phyloP scores from a whole-genome alignment of 1,140 invertebrate genomes.

The Homarus americanus region DNA sequence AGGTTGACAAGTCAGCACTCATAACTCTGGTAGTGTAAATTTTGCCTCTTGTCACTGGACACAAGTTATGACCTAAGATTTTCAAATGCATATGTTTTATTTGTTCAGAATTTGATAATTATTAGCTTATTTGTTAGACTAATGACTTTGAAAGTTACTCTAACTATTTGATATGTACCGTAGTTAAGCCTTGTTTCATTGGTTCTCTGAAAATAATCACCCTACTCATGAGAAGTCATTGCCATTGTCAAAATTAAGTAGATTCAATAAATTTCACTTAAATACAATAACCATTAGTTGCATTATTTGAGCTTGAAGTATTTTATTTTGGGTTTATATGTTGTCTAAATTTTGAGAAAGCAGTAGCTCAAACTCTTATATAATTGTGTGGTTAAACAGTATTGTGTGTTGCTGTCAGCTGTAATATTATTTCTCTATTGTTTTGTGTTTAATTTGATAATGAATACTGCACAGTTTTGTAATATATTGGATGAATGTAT shows the following conservation, averaged over 20 bases:
- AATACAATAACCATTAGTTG: neutral
- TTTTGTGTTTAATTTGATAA: conserved; percentile 26
- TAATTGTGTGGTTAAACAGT: neutral
- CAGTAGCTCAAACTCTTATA: neutral
- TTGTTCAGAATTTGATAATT: neutral
- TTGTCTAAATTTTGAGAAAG: neutral
- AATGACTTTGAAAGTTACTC: neutral
- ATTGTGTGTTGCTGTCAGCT: neutral
- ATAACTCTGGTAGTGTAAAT: neutral
- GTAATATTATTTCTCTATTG: neutral
- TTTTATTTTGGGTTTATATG: neutral
- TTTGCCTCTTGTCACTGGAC: neutral
- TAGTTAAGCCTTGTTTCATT: neutral
- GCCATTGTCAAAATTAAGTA: too few relatives aligned
- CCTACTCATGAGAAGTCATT: too few relatives aligned
- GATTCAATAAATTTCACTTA: neutral
- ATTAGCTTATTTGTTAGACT: neutral
- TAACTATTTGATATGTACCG: neutral
- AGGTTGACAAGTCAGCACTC: neutral
- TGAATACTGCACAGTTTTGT: conserved; percentile 2
- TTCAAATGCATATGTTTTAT: neutral
- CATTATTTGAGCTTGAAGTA: neutral
- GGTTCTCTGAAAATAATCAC: too few relatives aligned
- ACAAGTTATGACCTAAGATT: neutral
- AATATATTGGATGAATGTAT: neutral